A percentile compares a stretch with the other conserved stretches of the same genome.
Evolutionary conservation across 2,888 invertebrate species (phyloP).

Genomic region (Tetropium fuscum): DNA sequence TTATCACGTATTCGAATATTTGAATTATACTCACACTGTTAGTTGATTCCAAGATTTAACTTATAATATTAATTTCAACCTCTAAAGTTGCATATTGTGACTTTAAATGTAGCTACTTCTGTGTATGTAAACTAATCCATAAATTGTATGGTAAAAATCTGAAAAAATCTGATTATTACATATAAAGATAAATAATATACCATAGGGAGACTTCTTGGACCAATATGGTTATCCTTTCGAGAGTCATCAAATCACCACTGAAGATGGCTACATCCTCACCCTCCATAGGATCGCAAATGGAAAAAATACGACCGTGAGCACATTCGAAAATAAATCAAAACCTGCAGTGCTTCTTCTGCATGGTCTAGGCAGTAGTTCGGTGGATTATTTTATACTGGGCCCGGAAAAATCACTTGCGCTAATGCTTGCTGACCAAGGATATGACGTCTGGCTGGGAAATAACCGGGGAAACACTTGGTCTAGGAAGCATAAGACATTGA

Average conservation of each 20-base stretch:
- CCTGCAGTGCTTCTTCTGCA: constrained; percentile 37
- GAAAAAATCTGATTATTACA: too few relatives aligned
- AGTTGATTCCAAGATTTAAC: too few relatives aligned
- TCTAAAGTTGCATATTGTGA: too few relatives aligned
- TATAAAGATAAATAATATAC: neutral
- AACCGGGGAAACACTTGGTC: constrained; percentile 70
- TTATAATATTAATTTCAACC: too few relatives aligned
- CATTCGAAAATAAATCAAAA: constrained; percentile 3
- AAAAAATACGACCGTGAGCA: constrained; percentile 18
- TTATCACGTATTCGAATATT: too few relatives aligned
- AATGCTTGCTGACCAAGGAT: constrained; percentile 43
- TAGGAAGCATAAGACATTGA: constrained; percentile 62
- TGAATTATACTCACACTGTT: too few relatives aligned
- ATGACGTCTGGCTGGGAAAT: constrained; percentile 60
- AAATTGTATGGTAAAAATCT: too few relatives aligned
- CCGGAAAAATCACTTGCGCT: constrained; percentile 41
- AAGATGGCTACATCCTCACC: constrained; percentile 70
- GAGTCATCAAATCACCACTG: constrained; percentile 63
- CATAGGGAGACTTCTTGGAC: constrained; percentile 52
- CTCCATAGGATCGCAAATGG: constrained; percentile 70
- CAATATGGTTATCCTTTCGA: constrained; percentile 64
- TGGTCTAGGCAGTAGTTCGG: constrained; percentile 30
- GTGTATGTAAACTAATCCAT: too few relatives aligned
- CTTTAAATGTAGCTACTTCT: too few relatives aligned
- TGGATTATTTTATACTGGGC: constrained; percentile 41